Base-by-base conservation (phyloP, 2,113 vertebrate species). In the Tychaedon coryphoeus region DNA sequence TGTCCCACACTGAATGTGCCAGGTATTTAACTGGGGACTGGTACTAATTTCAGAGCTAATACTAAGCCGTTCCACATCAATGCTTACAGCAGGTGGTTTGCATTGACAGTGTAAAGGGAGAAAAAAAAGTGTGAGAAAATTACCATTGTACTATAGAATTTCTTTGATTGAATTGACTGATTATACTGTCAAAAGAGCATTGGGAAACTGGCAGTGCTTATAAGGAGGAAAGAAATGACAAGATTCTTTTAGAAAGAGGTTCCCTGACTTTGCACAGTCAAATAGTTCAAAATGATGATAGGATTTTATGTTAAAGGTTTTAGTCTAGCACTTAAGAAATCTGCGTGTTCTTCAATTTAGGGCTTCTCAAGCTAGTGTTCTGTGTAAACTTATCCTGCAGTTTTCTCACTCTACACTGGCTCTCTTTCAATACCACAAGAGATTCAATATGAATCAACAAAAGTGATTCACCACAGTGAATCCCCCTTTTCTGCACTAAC, bases 11-110 rank as follows among this genome's bases (percentile, higher is more conserved):
- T 66, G 93, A 97, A 97, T 93, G 96, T 98, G 98, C 98, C 98
- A 99, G 98, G 97, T 98, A 98, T 98, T 99, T 99, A 99, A 98
- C 98, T 98, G 98, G 98, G 98, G 98, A 98, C 98, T 97, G 98
- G 98, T 98, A 98, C 98, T 99, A 99, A 99, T 99, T 99, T 99
- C 99, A 98, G 98, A 99, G 98, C 98, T 99, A 99, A 99, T 99
- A 99, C 98, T 97, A 98, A 99, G 98, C 98, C 28, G 98, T 99
- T 99, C 99, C 98, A 98, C 98, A 97, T 98, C 98, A 97, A 53
- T 98, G 98, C 97, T 97, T 98, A 97, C 98, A 98, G 98, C 98
- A 98, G 98, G 98, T 98, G 98, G 98, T 96, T 98, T 97, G 98
- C 98, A 98, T 97, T 98, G 98, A 98, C 98, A 98, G 96, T 93